phyloP scores from a whole-genome alignment of 2,888 invertebrate genomes.

The Thereva nobilitata region DNA sequence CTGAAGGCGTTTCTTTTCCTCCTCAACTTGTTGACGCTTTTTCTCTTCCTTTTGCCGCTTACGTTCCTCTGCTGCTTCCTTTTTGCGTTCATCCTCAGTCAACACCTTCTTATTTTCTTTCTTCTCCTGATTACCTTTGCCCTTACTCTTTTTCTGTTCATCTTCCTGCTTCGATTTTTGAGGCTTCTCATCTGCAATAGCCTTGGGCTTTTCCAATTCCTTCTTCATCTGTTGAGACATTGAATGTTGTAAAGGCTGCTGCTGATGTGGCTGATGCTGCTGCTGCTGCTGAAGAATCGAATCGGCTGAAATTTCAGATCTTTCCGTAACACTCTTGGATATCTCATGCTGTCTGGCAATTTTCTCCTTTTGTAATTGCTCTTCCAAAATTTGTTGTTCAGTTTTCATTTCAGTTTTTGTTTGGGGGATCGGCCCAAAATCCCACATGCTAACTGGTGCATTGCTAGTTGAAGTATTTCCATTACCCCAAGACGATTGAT shows the following conservation, averaged over 20 bases:
- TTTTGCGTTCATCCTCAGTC: constrained; percentile 51
- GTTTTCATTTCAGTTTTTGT: constrained; percentile 42
- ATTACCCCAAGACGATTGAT: neutral
- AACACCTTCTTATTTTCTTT: constrained; percentile 21
- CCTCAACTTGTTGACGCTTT: constrained; percentile 46
- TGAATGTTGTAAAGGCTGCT: constrained; percentile 38
- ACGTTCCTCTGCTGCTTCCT: constrained; percentile 51
- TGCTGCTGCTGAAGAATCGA: constrained; percentile 44
- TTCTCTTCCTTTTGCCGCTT: constrained; percentile 55
- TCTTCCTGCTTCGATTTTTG: constrained; percentile 25
- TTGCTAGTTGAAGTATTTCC: neutral
- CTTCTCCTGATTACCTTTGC: constrained; percentile 29
- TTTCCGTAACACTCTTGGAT: neutral
- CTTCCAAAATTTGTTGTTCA: constrained; percentile 42
- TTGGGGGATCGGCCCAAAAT: constrained; percentile 18
- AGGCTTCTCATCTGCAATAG: neutral
- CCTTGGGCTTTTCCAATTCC: constrained; percentile 15
- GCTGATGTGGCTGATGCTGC: constrained; percentile 43
- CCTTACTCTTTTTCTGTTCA: constrained; percentile 37
- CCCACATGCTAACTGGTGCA: constrained; percentile 31
- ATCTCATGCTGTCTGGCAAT: neutral
- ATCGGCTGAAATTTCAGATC: constrained; percentile 40
- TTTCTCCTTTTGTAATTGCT: constrained; percentile 35
- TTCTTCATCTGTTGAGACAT: constrained; percentile 29
- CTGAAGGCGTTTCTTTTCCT: constrained; percentile 36